Conservation (phyloP, 1,140 invertebrate species). For the Habropoda laboriosa region DNA sequence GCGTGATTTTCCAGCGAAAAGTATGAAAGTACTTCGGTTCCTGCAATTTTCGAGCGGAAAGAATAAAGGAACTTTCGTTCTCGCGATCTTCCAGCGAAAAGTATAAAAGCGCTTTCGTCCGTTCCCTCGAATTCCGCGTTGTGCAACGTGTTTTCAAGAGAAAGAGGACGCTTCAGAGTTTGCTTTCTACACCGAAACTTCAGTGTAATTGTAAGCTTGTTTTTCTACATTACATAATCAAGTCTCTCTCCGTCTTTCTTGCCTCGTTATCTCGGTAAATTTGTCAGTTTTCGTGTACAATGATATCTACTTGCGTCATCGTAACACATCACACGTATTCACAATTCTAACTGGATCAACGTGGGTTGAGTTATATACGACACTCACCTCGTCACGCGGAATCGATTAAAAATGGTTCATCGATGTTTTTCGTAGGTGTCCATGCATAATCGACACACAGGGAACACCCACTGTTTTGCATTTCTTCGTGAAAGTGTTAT, state of each 20-base stretch:
- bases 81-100: neutral
- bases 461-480: conserved; percentile 16
- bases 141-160: neutral
- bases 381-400: neutral
- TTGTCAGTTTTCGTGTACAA: too few species aligned
- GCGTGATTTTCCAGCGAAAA: too few species aligned
- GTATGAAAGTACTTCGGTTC: too few species aligned
- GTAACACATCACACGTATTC: too few species aligned
- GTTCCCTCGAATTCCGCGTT: neutral
- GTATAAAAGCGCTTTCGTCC: neutral
- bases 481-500: neutral
- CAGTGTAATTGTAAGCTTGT: neutral
- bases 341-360: too few species aligned
- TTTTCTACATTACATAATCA: neutral
- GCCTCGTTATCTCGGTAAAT: neutral
- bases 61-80: neutral
- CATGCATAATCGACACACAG: conserved; percentile 4
- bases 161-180: neutral
- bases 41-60: neutral
- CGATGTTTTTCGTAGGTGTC: conserved; percentile 7
- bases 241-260: neutral
- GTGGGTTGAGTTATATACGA: neutral
- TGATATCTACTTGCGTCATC: too few species aligned
- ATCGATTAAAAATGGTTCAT: conserved; percentile 8
- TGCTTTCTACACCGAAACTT: neutral